phyloP scores from a whole-genome alignment of 1,140 invertebrate species.

The Apolygus lucorum region DNA sequence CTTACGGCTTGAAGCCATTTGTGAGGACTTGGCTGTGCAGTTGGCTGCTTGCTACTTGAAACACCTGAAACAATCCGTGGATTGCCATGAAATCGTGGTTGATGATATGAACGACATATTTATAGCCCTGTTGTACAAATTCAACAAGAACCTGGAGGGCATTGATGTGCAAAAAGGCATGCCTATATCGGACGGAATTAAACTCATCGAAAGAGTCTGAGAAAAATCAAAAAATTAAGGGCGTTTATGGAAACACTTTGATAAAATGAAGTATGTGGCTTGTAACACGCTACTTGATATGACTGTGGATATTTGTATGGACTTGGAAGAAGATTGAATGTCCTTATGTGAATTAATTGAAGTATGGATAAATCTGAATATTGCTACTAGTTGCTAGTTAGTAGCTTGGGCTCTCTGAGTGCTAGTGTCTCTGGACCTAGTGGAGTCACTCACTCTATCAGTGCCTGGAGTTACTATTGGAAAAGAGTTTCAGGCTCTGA shows the following conservation, averaged over 20 bases:
- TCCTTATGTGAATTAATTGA: neutral
- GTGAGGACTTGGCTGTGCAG: constrained; percentile 25
- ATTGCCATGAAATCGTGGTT: constrained; percentile 13
- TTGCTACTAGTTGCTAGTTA: too few species aligned
- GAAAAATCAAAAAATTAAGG: constrained; percentile 4
- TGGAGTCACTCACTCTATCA: too few species aligned
- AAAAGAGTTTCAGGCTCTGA: too few species aligned
- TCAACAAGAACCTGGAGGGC: constrained; percentile 22
- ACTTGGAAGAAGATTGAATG: neutral
- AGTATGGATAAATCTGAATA: neutral
- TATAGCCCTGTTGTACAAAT: constrained; percentile 19
- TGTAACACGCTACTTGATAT: neutral
- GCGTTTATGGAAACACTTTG: neutral
- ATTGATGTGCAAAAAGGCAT: constrained; percentile 12
- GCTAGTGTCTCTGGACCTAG: too few species aligned
- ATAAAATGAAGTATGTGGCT: constrained; percentile 2
- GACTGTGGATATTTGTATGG: neutral
- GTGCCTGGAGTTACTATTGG: too few species aligned
- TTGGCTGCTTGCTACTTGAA: constrained; percentile 20
- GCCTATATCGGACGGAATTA: neutral
- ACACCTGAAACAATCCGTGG: constrained; percentile 17
- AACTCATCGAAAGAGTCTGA: neutral
- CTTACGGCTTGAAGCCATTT: constrained; percentile 22
- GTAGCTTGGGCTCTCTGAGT: too few species aligned
- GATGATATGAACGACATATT: constrained; percentile 24